Conservation (phyloP, 2,113 vertebrate genomes). For the Muntiacus reevesi region DNA sequence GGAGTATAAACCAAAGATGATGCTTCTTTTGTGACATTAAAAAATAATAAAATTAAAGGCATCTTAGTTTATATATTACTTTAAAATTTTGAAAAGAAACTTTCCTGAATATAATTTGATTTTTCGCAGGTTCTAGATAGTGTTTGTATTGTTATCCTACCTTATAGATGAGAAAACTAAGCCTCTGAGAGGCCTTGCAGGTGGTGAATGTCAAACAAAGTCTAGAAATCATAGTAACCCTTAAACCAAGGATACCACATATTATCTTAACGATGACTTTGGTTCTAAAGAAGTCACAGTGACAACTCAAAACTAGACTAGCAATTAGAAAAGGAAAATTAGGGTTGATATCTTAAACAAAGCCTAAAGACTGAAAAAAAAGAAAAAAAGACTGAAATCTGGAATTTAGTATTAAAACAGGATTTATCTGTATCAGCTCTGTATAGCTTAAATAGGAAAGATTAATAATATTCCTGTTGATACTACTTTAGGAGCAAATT, state of each 20-base stretch:
- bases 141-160: neutral
- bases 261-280: neutral
- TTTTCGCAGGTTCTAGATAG: neutral
- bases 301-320: neutral
- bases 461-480: neutral
- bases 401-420: neutral
- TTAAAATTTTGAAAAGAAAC: neutral
- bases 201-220: neutral
- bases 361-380: neutral
- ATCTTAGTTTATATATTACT: neutral
- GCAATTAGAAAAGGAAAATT: neutral
- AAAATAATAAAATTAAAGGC: neutral
- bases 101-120: neutral
- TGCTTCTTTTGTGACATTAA: neutral
- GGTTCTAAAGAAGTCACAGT: neutral
- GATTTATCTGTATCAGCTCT: neutral
- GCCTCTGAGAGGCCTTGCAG: neutral
- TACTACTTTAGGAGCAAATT: neutral
- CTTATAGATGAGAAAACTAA: neutral
- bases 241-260: neutral
- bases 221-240: neutral
- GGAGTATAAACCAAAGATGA: neutral
- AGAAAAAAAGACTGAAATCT: constrained; percentile 8
- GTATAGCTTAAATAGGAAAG: neutral
- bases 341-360: neutral